Evolutionary conservation across 1,140 invertebrate genomes (phyloP).

Genomic region (Anastrepha obliqua): DNA sequence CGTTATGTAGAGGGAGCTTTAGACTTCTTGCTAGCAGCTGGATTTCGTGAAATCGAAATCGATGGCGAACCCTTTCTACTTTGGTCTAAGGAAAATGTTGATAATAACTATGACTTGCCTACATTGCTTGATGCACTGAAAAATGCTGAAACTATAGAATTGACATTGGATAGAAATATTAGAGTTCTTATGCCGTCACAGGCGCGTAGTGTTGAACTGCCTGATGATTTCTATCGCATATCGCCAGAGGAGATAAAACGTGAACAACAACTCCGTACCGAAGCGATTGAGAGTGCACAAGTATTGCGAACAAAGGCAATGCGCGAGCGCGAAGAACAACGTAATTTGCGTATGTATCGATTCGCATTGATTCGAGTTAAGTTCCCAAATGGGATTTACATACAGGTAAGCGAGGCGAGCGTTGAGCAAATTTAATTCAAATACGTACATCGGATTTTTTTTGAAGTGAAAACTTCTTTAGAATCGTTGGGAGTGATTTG

Average conservation of each 20-base stretch:
- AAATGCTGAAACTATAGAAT: slow-evolving; percentile 85
- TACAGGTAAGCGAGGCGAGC: slow-evolving; percentile 80
- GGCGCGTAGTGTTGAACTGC: slow-evolving; percentile 82
- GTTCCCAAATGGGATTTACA: slow-evolving; percentile 89
- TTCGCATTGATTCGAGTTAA: slow-evolving; percentile 89
- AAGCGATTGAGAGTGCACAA: slow-evolving; percentile 85
- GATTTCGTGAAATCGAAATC: slow-evolving; percentile 82
- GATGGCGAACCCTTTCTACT: slow-evolving; percentile 68
- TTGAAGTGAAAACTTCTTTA: no score
- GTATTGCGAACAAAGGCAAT: slow-evolving; percentile 94
- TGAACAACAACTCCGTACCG: slow-evolving; percentile 86
- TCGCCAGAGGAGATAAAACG: slow-evolving; percentile 87
- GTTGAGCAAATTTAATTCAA: not conserved
- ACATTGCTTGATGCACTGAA: slow-evolving; percentile 84
- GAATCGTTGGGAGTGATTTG: no score
- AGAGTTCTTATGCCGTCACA: slow-evolving; percentile 89
- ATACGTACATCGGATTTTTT: not conserved
- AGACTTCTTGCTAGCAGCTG: slow-evolving; percentile 89
- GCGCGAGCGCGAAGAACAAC: slow-evolving; percentile 89
- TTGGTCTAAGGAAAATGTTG: slow-evolving; percentile 65
- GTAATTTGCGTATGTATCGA: slow-evolving; percentile 87
- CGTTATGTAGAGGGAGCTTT: slow-evolving; percentile 84
- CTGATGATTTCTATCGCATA: slow-evolving; percentile 88
- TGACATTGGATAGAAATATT: slow-evolving; percentile 89
- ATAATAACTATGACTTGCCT: slow-evolving; percentile 75